Evolutionary conservation across 2,888 invertebrate genomes (phyloP), one percentile per base, ranked within the genome.

Genomic region (Spodoptera picta): DNA sequence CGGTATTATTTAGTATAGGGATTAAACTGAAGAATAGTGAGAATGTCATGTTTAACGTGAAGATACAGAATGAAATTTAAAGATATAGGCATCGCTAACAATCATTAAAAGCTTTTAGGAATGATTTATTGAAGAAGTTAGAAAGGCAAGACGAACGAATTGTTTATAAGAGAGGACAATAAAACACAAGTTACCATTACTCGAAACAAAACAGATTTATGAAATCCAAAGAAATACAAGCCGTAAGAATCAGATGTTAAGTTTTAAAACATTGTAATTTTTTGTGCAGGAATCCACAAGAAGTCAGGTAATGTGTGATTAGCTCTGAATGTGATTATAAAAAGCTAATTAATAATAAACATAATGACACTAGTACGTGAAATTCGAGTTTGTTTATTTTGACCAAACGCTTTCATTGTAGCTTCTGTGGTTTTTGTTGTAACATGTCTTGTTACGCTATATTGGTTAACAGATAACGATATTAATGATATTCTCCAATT

Each of bases 351-450:
- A 5, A 50, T 61, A 49, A 63, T 43, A 31, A 69, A 74, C 53
- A 41, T 74, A 74, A 77, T 57, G 65, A 72, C 52, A 53, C 54
- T 72, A 70, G 66, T 74, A 73, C 73, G 62, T 78, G 62, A 65
- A 43, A 72, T 55, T 69, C 65, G 57, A 66, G 67, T 69, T 65
- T 65, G 55, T 72, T 79, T 78, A 65, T 78, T 82, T 81, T 84
- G 73, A 85, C 80, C 80, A 82, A 82, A 81, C 81, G 93, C 94
- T 94, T 94, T 94, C 94, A 90, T 91, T 93, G 94, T 94, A 93
- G 94, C 94, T 94, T 93, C 67, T 65, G 77, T 80, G 81, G 31
- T 55, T 79, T 79, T 76, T 65, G 44, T 78, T 80, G 65, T 46
- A 80, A 1, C 50, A 83, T 89, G 85, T 87, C 83, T 73, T 75